Percentiles rank a stretch among this genome's conserved stretches.
These are phyloP conservation scores for Agonopterix subpropinquella DNA, from an alignment of 2,888 invertebrate species.

Conservation along the genomic window DNA sequence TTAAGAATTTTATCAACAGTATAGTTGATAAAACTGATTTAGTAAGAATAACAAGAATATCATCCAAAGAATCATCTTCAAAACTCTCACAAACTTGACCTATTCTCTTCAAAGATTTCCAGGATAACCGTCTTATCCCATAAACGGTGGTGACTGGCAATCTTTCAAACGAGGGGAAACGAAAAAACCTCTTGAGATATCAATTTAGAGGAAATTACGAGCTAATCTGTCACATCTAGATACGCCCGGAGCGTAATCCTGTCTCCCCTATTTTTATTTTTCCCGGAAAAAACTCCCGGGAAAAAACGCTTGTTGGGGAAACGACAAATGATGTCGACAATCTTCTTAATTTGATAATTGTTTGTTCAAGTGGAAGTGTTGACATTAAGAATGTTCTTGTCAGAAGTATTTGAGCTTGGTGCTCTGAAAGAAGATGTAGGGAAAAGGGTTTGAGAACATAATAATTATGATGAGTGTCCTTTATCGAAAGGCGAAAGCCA, in stretches of 20 bases:
- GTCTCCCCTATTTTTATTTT: slow-evolving; percentile 53
- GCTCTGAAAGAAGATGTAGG: too few relatives aligned
- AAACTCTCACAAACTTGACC: slow-evolving; percentile 5
- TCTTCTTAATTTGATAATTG: slow-evolving; percentile 66
- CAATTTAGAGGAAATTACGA: slow-evolving; percentile 71
- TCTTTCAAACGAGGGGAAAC: slow-evolving; percentile 39
- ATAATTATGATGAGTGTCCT: too few relatives aligned
- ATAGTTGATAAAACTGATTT: too few relatives aligned
- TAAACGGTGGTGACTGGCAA: slow-evolving; percentile 55
- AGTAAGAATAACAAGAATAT: neutral
- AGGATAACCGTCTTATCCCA: slow-evolving; percentile 26
- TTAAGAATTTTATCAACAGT: too few relatives aligned
- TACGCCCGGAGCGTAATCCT: slow-evolving; percentile 54
- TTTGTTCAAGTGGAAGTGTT: slow-evolving; percentile 35
- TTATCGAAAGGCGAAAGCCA: too few relatives aligned
- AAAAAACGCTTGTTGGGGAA: slow-evolving; percentile 17
- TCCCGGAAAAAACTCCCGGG: slow-evolving; percentile 30
- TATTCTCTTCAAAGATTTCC: slow-evolving; percentile 47
- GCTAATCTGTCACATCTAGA: slow-evolving; percentile 72
- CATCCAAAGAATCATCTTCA: slow-evolving; percentile 11
- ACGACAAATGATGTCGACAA: slow-evolving; percentile 42
- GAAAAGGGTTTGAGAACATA: too few relatives aligned
- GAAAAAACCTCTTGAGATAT: slow-evolving; percentile 63
- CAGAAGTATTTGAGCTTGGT: too few relatives aligned
- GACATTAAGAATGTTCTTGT: neutral